A percentile compares a stretch with the other conserved stretches of the same genome.
Conservation (phyloP, 2,888 invertebrate genomes). For the Choristoneura rosaceana region DNA sequence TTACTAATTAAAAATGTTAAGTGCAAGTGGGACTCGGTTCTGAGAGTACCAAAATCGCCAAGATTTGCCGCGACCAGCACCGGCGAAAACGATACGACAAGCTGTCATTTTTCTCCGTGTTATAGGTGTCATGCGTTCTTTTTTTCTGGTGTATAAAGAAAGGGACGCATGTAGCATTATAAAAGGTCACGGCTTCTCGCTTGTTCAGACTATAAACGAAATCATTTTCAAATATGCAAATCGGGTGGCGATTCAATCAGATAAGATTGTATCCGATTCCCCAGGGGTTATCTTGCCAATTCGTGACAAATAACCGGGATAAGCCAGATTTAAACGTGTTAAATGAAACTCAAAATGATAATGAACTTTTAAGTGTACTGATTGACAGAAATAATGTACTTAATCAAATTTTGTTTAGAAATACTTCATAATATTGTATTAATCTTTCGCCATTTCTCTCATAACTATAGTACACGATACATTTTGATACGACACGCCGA, state of each 20-base stretch:
- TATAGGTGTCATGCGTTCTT: neutral
- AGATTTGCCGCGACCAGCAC: too few species aligned
- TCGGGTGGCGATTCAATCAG: slow-evolving; percentile 19
- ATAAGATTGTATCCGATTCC: slow-evolving; percentile 20
- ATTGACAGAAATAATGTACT: too few species aligned
- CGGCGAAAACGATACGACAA: too few species aligned
- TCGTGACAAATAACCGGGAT: slow-evolving; percentile 23
- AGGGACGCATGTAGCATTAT: neutral
- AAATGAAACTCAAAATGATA: slow-evolving; percentile 1
- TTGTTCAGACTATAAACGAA: neutral
- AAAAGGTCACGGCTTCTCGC: neutral
- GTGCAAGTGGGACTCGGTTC: too few species aligned
- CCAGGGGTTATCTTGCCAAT: slow-evolving; percentile 17
- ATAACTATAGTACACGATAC: too few species aligned
- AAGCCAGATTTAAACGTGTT: slow-evolving; percentile 3
- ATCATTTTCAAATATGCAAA: slow-evolving; percentile 25
- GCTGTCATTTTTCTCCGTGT: too few species aligned
- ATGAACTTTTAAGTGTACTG: neutral
- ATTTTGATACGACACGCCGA: too few species aligned
- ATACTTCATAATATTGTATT: too few species aligned
- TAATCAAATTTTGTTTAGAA: too few species aligned
- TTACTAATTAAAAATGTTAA: too few species aligned
- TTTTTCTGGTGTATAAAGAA: neutral
- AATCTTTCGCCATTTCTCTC: too few species aligned
- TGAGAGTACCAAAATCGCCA: too few species aligned